Evolutionary conservation across 1,140 invertebrate species (phyloP).

Genomic region (Platorchestia sp.): DNA sequence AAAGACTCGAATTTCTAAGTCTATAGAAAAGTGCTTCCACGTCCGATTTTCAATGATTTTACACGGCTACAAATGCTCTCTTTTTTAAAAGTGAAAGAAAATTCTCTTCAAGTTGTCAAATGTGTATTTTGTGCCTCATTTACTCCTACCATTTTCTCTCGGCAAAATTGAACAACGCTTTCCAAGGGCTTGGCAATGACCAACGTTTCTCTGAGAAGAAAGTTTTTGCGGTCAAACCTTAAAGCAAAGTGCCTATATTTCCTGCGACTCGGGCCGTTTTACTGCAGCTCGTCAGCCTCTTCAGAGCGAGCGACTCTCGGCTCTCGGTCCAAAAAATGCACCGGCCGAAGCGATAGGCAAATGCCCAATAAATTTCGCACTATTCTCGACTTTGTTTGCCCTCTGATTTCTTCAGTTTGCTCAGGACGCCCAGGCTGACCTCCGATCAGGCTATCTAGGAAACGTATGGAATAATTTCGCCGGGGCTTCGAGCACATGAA

Average conservation of each 20-base stretch:
- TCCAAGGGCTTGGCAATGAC: neutral
- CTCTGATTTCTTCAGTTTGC: slow-evolving; percentile 18
- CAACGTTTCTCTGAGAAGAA: neutral
- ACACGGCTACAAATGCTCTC: neutral
- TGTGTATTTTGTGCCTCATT: neutral
- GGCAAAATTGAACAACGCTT: neutral
- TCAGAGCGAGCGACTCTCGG: neutral
- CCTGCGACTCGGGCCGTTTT: neutral
- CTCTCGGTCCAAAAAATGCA: neutral
- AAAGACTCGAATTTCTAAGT: neutral
- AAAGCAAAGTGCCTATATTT: neutral
- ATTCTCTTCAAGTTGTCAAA: neutral
- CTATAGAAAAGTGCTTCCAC: neutral
- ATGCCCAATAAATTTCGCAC: slow-evolving; percentile 34
- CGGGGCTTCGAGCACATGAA: neutral
- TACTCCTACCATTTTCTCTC: neutral
- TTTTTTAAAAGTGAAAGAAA: neutral
- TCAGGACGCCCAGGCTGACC: neutral
- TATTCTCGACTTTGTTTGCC: slow-evolving; percentile 16
- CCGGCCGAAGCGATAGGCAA: slow-evolving; percentile 11
- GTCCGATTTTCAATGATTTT: neutral
- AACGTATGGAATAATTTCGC: neutral
- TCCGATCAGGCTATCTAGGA: neutral
- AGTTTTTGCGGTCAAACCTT: neutral
- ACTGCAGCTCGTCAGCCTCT: neutral